Base-by-base conservation (phyloP, 2,113 vertebrate species). In the Ellobius talpinus region DNA sequence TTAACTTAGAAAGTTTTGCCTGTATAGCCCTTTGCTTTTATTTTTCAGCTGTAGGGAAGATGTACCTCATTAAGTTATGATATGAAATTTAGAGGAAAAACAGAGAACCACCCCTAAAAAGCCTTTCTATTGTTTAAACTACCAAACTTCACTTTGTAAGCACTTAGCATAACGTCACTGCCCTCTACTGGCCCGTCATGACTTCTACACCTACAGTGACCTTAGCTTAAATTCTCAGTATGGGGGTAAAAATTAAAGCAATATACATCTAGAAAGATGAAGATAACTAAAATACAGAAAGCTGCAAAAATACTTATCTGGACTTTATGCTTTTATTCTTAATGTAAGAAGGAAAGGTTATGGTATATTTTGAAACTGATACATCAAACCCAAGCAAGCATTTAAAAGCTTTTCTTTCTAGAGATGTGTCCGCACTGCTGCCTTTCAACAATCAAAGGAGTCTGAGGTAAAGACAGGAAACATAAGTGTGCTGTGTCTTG, bases 131-230 rank as follows among this genome's bases (percentile, higher is more conserved):
- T 94, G 94, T 94, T 96, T 93, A 91, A 96, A 86, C 90, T 86
- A 63, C 76, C 82, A 89, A 96, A 98, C 45, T 77, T 81, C 70
- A 66, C 72, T 68, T 0, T 17, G 6, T 17, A 45, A 3, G 9
- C 16, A 65, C 78, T 93, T 93, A 96, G 68, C 73, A 89, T 96
- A 98, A 97, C 98, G 50, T 93, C 81, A 97, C 87, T 90, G 98
- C 98, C 98, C 98, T 97, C 98, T 98, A 94, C 97, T 94, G 98
- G 97, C 82, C 23, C 52, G 19, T 58, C 2, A 4, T 89, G 86
- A 95, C 72, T 91, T 93, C 92, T 85, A 93, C 98, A 97, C 21
- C 7, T 63, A 76, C 73, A 1, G 45, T 77, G 29, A 72, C 45
- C 74, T 95, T 61, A 9, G 61, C 33, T 74, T 77, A 65, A 85